Conservation (phyloP, 30 jellyfish, hydroid and myxozoan species). For the Turritopsis dohrnii region DNA sequence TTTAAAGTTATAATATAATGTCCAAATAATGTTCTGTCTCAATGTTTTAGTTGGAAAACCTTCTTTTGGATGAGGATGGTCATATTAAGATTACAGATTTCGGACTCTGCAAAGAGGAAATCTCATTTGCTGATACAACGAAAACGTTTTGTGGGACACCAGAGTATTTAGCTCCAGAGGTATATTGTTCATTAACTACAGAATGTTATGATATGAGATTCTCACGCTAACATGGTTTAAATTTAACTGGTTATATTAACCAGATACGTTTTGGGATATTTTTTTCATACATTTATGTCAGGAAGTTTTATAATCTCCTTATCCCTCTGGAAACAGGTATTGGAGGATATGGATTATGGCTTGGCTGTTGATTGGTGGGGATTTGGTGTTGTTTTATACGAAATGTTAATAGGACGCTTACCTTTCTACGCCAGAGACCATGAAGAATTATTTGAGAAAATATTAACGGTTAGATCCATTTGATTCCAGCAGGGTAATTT, state of each 20-base stretch:
- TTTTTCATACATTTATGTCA: not conserved
- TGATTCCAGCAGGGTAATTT: not conserved
- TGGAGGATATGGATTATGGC: conserved; percentile 86
- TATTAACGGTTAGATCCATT: conserved; percentile 57
- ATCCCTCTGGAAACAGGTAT: conserved; percentile 30
- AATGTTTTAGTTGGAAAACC: conserved; percentile 65
- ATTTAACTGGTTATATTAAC: not conserved
- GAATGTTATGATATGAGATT: not conserved
- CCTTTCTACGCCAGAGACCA: conserved; percentile 78
- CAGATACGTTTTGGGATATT: not conserved
- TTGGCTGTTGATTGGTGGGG: conserved; percentile 99
- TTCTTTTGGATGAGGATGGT: conserved; percentile 75
- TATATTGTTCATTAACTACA: not conserved
- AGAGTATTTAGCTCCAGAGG: conserved; percentile 93
- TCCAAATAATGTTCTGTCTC: not conserved
- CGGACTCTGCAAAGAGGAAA: conserved; percentile 82
- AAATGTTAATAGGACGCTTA: conserved; percentile 81
- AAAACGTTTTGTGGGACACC: conserved; percentile 94
- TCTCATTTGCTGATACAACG: conserved; percentile 72
- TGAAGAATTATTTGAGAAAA: conserved; percentile 78
- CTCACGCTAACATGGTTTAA: no score
- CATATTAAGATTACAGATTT: conserved; percentile 84
- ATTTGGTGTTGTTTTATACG: conserved; percentile 90
- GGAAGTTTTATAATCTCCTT: not conserved
- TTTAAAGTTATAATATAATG: not conserved